Conservation (phyloP, 2,113 vertebrate species). For the Anolis sagrei region DNA sequence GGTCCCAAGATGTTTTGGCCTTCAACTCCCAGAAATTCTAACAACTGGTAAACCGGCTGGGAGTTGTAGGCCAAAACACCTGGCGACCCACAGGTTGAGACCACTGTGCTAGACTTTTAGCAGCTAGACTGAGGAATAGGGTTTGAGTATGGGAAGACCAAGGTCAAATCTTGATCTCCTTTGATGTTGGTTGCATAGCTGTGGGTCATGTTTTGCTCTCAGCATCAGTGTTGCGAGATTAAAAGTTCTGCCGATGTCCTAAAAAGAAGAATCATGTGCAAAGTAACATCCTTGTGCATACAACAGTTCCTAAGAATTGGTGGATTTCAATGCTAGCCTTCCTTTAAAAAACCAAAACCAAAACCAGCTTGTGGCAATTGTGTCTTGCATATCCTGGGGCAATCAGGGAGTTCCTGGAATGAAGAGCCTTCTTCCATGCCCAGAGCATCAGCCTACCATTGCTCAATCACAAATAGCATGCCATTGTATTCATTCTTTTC, state of each 20-base stretch:
- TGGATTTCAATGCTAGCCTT: background rate
- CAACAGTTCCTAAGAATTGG: slow-evolving; percentile 19
- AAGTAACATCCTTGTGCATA: background rate
- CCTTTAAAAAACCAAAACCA: background rate
- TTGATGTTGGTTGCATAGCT: background rate
- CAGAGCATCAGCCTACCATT: background rate
- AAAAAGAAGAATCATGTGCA: background rate
- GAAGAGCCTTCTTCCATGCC: too few species aligned
- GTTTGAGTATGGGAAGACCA: background rate
- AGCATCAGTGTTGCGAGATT: background rate
- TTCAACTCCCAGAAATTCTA: too few species aligned
- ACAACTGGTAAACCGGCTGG: too few species aligned
- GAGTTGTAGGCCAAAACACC: too few species aligned
- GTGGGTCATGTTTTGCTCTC: background rate
- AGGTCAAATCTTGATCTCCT: background rate
- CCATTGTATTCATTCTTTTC: background rate
- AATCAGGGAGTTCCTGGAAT: background rate
- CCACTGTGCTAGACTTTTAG: too few species aligned
- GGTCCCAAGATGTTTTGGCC: too few species aligned
- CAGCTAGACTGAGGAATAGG: background rate
- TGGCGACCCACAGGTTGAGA: too few species aligned
- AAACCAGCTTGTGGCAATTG: background rate
- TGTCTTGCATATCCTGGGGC: slow-evolving; percentile 14
- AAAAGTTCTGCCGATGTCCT: background rate
- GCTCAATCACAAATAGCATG: background rate